Conservation (phyloP, 2,113 vertebrate genomes). For the Limanda limanda region DNA sequence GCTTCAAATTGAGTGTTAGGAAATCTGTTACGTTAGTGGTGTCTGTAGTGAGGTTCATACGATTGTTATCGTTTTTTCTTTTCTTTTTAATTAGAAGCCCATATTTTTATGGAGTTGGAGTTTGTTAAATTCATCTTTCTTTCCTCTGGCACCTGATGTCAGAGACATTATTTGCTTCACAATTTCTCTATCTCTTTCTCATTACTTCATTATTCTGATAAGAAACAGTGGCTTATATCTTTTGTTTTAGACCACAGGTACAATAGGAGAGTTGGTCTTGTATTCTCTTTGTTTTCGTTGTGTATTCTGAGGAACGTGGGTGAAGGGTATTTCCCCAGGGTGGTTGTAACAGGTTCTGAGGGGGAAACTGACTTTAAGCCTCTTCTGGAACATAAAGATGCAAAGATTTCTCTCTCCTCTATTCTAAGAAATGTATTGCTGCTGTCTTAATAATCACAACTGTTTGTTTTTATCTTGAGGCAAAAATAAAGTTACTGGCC, state of each 20-base stretch:
- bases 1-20: conserved; percentile 19
- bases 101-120: not conserved
- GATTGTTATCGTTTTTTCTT: not conserved
- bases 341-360: not conserved
- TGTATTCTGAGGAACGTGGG: not conserved
- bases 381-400: conserved; percentile 11
- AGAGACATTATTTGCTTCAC: not conserved
- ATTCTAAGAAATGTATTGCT: conserved; percentile 29
- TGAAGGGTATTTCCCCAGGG: not conserved
- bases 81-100: not conserved
- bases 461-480: conserved; percentile 16
- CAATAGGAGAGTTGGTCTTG: not conserved
- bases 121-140: not conserved
- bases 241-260: conserved; percentile 4
- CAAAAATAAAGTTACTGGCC: conserved; percentile 55
- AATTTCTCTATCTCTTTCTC: not conserved
- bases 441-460: conserved; percentile 22
- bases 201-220: conserved; percentile 16
- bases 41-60: not conserved
- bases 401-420: not conserved
- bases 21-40: conserved; percentile 5
- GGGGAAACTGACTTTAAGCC: conserved; percentile 4
- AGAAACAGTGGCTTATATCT: conserved; percentile 2
- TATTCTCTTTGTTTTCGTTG: not conserved
- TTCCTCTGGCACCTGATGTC: not conserved